These are phyloP conservation scores for Parnassius mnemosyne DNA, from an alignment of 2,888 invertebrate genomes.

Conservation along the genomic window DNA sequence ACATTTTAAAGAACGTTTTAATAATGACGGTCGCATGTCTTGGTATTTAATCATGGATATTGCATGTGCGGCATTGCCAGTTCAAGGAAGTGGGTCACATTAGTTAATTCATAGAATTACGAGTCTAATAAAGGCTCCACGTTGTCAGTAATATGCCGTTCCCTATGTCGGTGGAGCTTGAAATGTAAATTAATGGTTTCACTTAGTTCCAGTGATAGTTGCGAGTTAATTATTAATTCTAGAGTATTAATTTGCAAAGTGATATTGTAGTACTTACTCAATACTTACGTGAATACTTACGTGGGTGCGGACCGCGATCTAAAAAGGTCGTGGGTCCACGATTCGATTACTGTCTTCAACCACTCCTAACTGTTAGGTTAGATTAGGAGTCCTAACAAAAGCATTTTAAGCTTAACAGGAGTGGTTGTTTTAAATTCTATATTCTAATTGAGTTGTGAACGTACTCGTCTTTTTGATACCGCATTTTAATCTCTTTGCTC, in stretches of 20 bases:
- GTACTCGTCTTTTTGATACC: too few species aligned
- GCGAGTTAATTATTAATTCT: not conserved
- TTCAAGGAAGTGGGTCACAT: slow-evolving; percentile 8
- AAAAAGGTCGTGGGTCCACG: too few species aligned
- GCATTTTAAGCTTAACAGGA: too few species aligned
- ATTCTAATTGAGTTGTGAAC: too few species aligned
- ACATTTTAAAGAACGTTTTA: not conserved
- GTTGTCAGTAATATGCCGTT: slow-evolving; percentile 6
- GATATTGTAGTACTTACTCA: not conserved
- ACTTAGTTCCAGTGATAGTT: slow-evolving; percentile 5
- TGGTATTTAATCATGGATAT: slow-evolving; percentile 4
- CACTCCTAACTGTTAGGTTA: too few species aligned
- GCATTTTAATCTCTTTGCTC: too few species aligned
- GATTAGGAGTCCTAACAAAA: too few species aligned
- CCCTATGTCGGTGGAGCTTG: slow-evolving; percentile 5
- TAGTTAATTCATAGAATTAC: slow-evolving; percentile 15
- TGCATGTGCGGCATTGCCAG: slow-evolving; percentile 3
- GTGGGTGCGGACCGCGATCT: too few species aligned
- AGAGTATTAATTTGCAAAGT: not conserved
- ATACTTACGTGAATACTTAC: too few species aligned
- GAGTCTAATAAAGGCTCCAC: slow-evolving; percentile 11
- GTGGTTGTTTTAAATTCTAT: too few species aligned
- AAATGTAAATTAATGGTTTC: slow-evolving; percentile 18
- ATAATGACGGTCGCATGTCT: not conserved
- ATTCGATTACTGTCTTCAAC: too few species aligned